Conservation (phyloP, 2,888 invertebrate genomes). For the Parasteatoda lunata region DNA sequence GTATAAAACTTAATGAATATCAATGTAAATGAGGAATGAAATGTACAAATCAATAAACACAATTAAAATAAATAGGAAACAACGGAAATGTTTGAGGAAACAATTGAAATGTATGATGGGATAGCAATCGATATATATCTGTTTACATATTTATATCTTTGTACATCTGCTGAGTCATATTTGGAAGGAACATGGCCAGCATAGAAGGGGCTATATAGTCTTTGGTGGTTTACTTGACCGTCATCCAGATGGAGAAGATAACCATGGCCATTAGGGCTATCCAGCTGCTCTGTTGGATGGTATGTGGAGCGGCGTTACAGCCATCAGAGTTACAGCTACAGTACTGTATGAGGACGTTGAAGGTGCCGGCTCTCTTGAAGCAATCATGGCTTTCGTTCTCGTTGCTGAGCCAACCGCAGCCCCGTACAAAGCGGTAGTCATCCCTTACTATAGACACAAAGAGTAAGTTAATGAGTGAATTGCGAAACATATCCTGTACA, state of each 20-base stretch:
- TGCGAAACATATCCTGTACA: no score
- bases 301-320: slow-evolving; percentile 79
- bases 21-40: no score
- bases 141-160: slow-evolving; percentile 1
- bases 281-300: slow-evolving; percentile 37
- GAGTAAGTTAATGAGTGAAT: no score
- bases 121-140: slow-evolving; percentile 12
- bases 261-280: slow-evolving; percentile 36
- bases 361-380: slow-evolving; percentile 81
- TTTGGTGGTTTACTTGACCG: slow-evolving; percentile 45
- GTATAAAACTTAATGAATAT: no score
- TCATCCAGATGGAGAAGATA: slow-evolving; percentile 27
- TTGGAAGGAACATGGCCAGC: no score
- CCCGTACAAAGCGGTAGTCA: slow-evolving; percentile 79
- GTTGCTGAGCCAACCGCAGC: slow-evolving; percentile 86
- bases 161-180: slow-evolving; percentile 37
- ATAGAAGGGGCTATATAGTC: no score
- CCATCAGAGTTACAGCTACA: slow-evolving; percentile 85
- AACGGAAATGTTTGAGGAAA: no score
- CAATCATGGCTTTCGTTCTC: slow-evolving; percentile 74
- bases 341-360: slow-evolving; percentile 83
- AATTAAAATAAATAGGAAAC: no score
- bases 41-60: no score
- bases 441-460: slow-evolving; percentile 80
- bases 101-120: no score